phyloP scores from a whole-genome alignment of 2,888 invertebrate genomes.

The Hirudinaria manillensis region DNA sequence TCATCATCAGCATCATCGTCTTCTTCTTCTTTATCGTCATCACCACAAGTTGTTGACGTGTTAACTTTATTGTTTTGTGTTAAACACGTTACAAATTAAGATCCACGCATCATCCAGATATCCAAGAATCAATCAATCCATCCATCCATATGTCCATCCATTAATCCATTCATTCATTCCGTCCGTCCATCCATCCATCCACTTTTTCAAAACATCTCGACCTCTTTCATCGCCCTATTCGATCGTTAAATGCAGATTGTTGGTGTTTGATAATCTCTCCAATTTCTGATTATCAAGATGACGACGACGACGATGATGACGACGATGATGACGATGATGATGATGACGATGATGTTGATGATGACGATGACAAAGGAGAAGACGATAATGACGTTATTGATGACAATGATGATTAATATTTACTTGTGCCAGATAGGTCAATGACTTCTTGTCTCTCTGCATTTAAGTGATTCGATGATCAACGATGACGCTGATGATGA shows the following conservation, averaged over 20 bases:
- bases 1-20: constrained; percentile 14
- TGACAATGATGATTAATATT: not conserved
- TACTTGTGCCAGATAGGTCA: not conserved
- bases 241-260: not conserved
- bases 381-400: not conserved
- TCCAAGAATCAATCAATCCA: too few relatives aligned
- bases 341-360: not conserved
- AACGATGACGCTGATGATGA: not conserved
- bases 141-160: too few relatives aligned
- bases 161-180: too few relatives aligned
- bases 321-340: constrained; percentile 13
- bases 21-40: not conserved
- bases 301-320: constrained; percentile 20
- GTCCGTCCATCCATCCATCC: too few relatives aligned
- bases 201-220: not conserved
- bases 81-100: too few relatives aligned
- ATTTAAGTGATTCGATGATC: not conserved
- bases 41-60: not conserved
- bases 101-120: not conserved
- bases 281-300: constrained; percentile 2
- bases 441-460: not conserved
- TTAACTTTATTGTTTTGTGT: too few relatives aligned
- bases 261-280: constrained; percentile 11
- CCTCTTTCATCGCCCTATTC: not conserved
- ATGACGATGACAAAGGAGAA: constrained; percentile 6